These are phyloP conservation scores for Hirtodrosophila alboralis DNA, from an alignment of 2,888 invertebrate genomes.

Conservation along the genomic window DNA sequence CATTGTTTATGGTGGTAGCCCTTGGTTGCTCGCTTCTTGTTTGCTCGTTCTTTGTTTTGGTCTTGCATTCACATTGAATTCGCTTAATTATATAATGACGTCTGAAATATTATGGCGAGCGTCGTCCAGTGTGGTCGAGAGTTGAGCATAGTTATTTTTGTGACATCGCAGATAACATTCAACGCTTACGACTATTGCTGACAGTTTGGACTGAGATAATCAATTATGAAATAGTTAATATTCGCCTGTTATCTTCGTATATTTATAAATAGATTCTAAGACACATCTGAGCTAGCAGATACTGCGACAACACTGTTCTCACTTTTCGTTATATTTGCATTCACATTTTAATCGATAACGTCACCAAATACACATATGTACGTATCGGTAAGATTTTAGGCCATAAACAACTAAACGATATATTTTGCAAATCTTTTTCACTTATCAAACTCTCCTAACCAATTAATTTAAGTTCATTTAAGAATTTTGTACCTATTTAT, in stretches of 20 bases:
- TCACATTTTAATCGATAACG: slow-evolving; percentile 32
- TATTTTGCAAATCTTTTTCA: neutral
- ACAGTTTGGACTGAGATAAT: neutral
- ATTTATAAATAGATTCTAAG: slow-evolving; percentile 36
- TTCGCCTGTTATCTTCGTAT: slow-evolving; percentile 1
- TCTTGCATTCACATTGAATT: slow-evolving; percentile 57
- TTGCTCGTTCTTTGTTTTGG: slow-evolving; percentile 56
- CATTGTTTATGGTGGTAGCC: slow-evolving; percentile 52
- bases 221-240: slow-evolving; percentile 16
- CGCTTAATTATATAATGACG: slow-evolving; percentile 64
- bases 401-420: slow-evolving; percentile 15
- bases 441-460: neutral
- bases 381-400: neutral
- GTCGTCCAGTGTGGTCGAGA: slow-evolving; percentile 31
- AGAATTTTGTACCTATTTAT: neutral
- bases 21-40: slow-evolving; percentile 24
- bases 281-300: slow-evolving; percentile 17
- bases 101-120: slow-evolving; percentile 26
- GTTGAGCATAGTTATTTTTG: slow-evolving; percentile 24
- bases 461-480: neutral
- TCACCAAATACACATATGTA: slow-evolving; percentile 2
- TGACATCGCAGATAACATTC: slow-evolving; percentile 1
- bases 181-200: neutral
- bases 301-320: slow-evolving; percentile 34
- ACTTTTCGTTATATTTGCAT: slow-evolving; percentile 4